A percentile compares a stretch with the other conserved stretches of the same genome.
These are phyloP conservation scores for Pseudomugil gertrudae DNA, from an alignment of 2,797 vertebrate species.

Conservation along the genomic window DNA sequence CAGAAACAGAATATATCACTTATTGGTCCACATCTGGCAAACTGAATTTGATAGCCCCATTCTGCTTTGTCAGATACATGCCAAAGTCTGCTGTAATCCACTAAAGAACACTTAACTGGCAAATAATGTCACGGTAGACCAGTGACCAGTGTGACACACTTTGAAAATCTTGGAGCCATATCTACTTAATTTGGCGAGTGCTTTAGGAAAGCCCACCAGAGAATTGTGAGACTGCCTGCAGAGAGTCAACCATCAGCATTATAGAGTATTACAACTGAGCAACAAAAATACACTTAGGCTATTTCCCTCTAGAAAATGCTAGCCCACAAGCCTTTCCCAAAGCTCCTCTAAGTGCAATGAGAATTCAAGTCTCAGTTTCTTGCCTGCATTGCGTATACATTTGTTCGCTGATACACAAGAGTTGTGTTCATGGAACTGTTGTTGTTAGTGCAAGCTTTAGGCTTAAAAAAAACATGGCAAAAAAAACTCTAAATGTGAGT, in stretches of 20 bases:
- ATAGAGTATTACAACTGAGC: constrained; percentile 76
- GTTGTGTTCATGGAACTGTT: constrained; percentile 61
- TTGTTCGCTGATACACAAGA: constrained; percentile 43
- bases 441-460: constrained; percentile 63
- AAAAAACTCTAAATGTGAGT: constrained; percentile 46
- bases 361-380: constrained; percentile 63
- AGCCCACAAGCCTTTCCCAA: constrained; percentile 58
- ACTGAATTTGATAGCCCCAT: constrained; percentile 71
- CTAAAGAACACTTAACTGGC: constrained; percentile 70
- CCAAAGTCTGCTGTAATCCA: constrained; percentile 57
- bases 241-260: constrained; percentile 82
- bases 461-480: constrained; percentile 57
- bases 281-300: constrained; percentile 70
- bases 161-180: constrained; percentile 71
- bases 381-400: constrained; percentile 48
- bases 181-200: constrained; percentile 81
- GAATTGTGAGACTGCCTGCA: constrained; percentile 75
- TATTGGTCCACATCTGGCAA: constrained; percentile 45
- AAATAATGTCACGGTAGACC: constrained; percentile 71
- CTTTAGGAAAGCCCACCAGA: constrained; percentile 78
- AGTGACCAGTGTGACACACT: constrained; percentile 68
- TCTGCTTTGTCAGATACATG: constrained; percentile 71
- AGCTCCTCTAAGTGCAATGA: constrained; percentile 71
- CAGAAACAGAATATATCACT: constrained; percentile 63
- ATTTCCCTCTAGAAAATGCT: constrained; percentile 72